A percentile compares a stretch with the other conserved stretches of the same genome.
Evolutionary conservation across 2,113 vertebrate genomes (phyloP).

Genomic region (Myotis yumanensis): DNA sequence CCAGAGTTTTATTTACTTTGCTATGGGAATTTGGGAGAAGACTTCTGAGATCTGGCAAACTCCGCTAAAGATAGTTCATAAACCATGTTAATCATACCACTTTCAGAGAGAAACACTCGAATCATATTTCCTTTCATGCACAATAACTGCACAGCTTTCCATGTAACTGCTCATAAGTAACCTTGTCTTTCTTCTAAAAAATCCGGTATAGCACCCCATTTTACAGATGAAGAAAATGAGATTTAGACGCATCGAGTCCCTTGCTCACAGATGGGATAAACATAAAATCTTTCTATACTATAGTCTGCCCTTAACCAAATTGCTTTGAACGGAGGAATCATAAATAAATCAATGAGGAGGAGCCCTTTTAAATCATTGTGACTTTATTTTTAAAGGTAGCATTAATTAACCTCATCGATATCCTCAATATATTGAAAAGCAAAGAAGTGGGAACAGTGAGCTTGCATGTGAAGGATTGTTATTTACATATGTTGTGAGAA

Average conservation of each 20-base stretch:
- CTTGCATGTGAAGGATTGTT: neutral
- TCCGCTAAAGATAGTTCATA: slow-evolving; percentile 16
- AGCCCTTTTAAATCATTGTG: slow-evolving; percentile 21
- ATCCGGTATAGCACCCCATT: neutral
- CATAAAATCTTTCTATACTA: neutral
- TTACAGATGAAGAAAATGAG: slow-evolving; percentile 5
- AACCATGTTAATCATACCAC: slow-evolving; percentile 9
- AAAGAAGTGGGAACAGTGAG: neutral
- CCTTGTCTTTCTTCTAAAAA: neutral
- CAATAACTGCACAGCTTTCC: neutral
- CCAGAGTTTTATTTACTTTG: slow-evolving; percentile 30
- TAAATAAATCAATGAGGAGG: neutral
- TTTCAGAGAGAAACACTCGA: slow-evolving; percentile 24
- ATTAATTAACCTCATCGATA: neutral
- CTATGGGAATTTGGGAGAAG: slow-evolving; percentile 25
- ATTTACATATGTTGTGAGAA: neutral
- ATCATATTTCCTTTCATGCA: neutral
- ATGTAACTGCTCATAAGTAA: neutral
- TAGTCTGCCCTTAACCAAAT: neutral
- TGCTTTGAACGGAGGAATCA: neutral
- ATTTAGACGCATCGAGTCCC: neutral
- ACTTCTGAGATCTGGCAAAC: slow-evolving; percentile 32
- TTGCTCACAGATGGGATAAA: neutral
- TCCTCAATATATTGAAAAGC: neutral
- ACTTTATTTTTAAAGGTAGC: neutral